Evolutionary conservation across 2,797 vertebrate species (phyloP), one percentile per base, ranked within the genome.

Genomic region (Alfaro cultratus): DNA sequence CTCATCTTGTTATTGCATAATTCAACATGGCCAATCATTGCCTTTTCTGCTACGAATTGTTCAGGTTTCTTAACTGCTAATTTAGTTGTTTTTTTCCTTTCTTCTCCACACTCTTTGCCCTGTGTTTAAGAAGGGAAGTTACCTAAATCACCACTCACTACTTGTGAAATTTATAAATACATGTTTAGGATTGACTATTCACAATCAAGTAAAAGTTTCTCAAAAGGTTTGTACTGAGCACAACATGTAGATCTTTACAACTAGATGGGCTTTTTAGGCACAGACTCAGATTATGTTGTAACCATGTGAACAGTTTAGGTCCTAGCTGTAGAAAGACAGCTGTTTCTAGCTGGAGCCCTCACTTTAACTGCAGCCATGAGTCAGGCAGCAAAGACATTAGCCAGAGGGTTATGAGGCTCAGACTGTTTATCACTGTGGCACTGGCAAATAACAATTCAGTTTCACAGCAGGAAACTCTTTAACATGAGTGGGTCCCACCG

Each of bases 171-270:
- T 84, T 80, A 55, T 94, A 94, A 95, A 94, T 77, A 85, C 74
- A 87, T 76, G 84, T 88, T 92, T 79, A 85, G 80, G 78, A 79
- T 72, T 85, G 87, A 88, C 89, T 78, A 84, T 91, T 85, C 82
- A 76, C 86, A 89, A 94, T 93, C 88, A 94, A 95, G 93, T 94
- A 92, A 95, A 95, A 92, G 88, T 95, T 93, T 92, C 80, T 86
- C 62, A 81, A 82, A 82, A 43, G 53, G 72, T 76, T 16, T 49
- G 36, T 75, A 62, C 39, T 74, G 74, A 53, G 72, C 80, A 70
- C 0, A 9, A n/a, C 70, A 2, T 47, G 34, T 53, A 43, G 10
- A 51, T 51, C 26, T 12, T 62, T 31, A 45, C 31, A 82, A 78
- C 29, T 46, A 55, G 80, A 51, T 47, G 13, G 49, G 41, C 43